phyloP scores from a whole-genome alignment of 2,797 vertebrate genomes.

The Microchirus variegatus region DNA sequence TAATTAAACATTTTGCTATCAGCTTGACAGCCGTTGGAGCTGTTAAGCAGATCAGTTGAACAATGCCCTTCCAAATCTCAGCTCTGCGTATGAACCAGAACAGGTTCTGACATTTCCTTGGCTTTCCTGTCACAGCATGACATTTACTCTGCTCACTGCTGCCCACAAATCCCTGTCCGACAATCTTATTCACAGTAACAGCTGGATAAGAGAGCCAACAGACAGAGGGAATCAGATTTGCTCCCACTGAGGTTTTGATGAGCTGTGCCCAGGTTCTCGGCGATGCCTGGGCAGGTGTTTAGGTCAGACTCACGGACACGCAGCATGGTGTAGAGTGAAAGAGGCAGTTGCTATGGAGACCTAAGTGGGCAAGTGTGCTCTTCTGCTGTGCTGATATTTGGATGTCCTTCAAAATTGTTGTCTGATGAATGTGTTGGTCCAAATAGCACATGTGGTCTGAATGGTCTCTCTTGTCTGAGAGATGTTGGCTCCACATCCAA shows the following conservation, averaged over 20 bases:
- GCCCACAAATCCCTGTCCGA: constrained; percentile 30
- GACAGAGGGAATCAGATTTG: constrained; percentile 42
- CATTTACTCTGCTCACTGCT: constrained; percentile 58
- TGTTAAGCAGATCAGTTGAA: constrained; percentile 28
- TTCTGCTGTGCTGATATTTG: constrained; percentile 47
- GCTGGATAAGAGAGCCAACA: constrained; percentile 57
- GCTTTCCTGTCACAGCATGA: constrained; percentile 61
- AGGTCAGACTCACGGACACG: constrained; percentile 61
- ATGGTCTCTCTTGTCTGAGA: not conserved
- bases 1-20: constrained; percentile 11
- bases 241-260: constrained; percentile 54
- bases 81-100: constrained; percentile 44
- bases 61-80: constrained; percentile 50
- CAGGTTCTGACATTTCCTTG: constrained; percentile 63
- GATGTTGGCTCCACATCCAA: not conserved
- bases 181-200: constrained; percentile 60
- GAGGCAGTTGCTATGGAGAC: constrained; percentile 75
- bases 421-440: constrained; percentile 15
- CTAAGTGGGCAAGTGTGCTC: constrained; percentile 24
- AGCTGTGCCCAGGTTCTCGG: constrained; percentile 38
- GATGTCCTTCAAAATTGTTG: constrained; percentile 45
- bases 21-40: constrained; percentile 8
- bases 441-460: constrained; percentile 20
- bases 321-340: constrained; percentile 48
- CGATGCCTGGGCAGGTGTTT: constrained; percentile 43